Evolutionary conservation across 1,140 invertebrate species (phyloP), one percentile per base, ranked within the genome.

Genomic region (Psix sp.): DNA sequence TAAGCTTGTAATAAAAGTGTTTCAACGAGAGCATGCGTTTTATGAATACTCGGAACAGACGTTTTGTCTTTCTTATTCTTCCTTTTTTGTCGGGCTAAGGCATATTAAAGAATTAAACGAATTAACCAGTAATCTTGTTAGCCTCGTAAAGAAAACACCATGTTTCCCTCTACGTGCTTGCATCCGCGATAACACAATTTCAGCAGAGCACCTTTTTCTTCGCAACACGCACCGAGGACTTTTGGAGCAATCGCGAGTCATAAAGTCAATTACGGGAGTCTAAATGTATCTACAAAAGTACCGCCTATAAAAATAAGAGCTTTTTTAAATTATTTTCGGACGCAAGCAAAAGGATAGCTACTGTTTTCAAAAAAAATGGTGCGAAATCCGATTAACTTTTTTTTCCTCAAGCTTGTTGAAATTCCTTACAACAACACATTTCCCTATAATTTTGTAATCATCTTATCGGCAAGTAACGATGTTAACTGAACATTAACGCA

Each of bases 51-150:
- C 26, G 7, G 21, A 5, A 24, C 4, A 9, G 9, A 39, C 40
- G 54, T 62, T 24, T 24, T 43, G 18, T 31, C 33, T 46, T 42
- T 26, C 45, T 67, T 66, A 26, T 33, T 13, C 2, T 7, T 11
- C 6, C 20, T 38, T 52, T 60, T 52, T 52, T 36, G 24, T 46
- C 39, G 15, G 16, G 35, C 52, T 36, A 59, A 52, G 46, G 52
- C 46, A 72, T 65, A 72, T 72, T 54, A 54, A 46, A 13, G 60
- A 66, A 48, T 73, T 60, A 65, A 73, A 48, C 60, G 60, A 66
- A 38, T 74, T 74, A 66, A 56, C 62, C 56, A 17, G 39, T 74
- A 66, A 74, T 66, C 62, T 74, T 60, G 56, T 74, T 74, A 62
- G 9, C 1, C 14, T 35, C 21, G 35, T 36, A 62, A 67, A 74